Base-by-base conservation (phyloP, 2,888 invertebrate species). In the Neocrepidodera transversa region DNA sequence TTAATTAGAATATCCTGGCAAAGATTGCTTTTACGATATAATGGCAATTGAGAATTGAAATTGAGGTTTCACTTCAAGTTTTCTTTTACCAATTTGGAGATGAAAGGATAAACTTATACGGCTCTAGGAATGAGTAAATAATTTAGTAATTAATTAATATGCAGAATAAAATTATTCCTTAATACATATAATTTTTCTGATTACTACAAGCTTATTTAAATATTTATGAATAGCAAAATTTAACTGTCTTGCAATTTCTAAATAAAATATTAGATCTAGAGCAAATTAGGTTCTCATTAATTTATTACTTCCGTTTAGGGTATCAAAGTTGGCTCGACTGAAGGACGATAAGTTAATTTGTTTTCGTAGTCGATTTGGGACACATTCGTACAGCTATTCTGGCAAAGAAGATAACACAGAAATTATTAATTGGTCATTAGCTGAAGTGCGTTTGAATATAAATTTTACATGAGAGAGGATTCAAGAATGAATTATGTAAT, bases 1-100 rank as follows among this genome's bases (percentile, higher is more conserved):
- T 54, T 59, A 59, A 59, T 59, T 54, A 28, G 57, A 35, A 32
- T 26, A 18, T 51, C 20, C 13, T n/a, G 42, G 35, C 32, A 45
- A 53, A 32, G 38, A 38, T 38, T 55, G 26, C 17, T 18, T 28
- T 48, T 47, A 10, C 6, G 18, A 6, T 14, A 51, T 26, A 51
- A 40, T 35, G 14, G 50, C 38, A 30, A 52, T 42, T 17, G 28
- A 28, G n/a, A n/a, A n/a, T n/a, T n/a, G n/a, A n/a, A n/a, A n/a
- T n/a, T n/a, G n/a, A n/a, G 40, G 30, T 16, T 42, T 52, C 35
- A 48, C 35, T 20, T 35, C 26, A 17, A 35, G 35, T 13, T 10
- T 8, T 48, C 18, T 17, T 48, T 35, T 48, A 17, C n/a, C 40
- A 20, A 40, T 40, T 40, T 40, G 2, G 2, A 17, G 3, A 17